Evolutionary conservation across 2,888 invertebrate genomes (phyloP).

Genomic region (Drosophila melanosoma): DNA sequence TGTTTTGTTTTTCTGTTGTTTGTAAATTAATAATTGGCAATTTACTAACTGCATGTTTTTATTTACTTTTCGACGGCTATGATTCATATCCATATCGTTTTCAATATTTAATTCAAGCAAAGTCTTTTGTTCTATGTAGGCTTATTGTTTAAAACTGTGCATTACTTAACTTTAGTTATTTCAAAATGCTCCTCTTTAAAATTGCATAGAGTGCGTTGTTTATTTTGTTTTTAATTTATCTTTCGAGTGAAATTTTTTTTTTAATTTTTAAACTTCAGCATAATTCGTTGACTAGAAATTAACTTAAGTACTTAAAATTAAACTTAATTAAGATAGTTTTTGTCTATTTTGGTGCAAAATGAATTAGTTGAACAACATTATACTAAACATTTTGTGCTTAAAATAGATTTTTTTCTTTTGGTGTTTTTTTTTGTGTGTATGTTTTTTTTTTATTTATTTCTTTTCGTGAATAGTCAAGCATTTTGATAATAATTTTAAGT

Average conservation of each 20-base stretch:
- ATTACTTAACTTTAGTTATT: constrained; percentile 51
- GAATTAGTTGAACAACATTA: constrained; percentile 44
- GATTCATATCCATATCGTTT: constrained; percentile 38
- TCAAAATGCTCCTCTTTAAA: constrained; percentile 68
- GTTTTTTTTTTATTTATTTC: constrained; percentile 11
- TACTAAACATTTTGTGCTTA: constrained; percentile 44
- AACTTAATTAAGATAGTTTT: constrained; percentile 34
- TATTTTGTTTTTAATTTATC: constrained; percentile 25
- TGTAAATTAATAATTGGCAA: constrained; percentile 77
- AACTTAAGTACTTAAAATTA: constrained; percentile 74
- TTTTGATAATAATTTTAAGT: constrained; percentile 25
- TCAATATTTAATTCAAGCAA: constrained; percentile 66
- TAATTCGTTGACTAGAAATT: constrained; percentile 80
- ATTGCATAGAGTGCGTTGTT: constrained; percentile 63
- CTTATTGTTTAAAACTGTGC: constrained; percentile 69
- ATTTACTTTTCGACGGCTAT: constrained; percentile 41
- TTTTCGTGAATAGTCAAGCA: constrained; percentile 18
- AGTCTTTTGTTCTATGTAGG: constrained; percentile 75
- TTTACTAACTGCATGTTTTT: constrained; percentile 75
- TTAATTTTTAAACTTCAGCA: constrained; percentile 65
- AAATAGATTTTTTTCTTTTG: constrained; percentile 33
- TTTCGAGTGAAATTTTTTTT: constrained; percentile 43
- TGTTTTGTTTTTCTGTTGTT: constrained; percentile 42
- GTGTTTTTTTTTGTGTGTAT: constrained; percentile 24
- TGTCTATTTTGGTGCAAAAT: constrained; percentile 59